These are phyloP conservation scores for Galerucella calmariensis DNA, from an alignment of 2,888 invertebrate species.

Conservation along the genomic window DNA sequence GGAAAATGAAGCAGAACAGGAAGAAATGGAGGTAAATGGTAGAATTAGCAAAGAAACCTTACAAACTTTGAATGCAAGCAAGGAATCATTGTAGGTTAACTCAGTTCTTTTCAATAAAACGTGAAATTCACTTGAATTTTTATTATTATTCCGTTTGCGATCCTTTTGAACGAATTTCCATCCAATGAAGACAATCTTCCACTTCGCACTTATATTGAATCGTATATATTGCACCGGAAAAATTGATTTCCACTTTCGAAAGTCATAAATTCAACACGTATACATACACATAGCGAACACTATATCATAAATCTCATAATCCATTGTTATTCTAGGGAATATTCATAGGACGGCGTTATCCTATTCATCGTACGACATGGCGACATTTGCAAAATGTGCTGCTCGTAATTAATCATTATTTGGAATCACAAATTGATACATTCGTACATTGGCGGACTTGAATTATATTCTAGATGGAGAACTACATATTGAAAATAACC, in stretches of 20 bases:
- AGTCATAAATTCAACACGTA: constrained; percentile 24
- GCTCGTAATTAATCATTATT: constrained; percentile 39
- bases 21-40: too few species aligned
- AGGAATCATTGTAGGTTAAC: too few species aligned
- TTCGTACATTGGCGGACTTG: constrained; percentile 15
- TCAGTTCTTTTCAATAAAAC: neutral
- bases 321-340: constrained; percentile 36
- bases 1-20: too few species aligned
- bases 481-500: too few species aligned
- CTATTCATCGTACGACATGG: constrained; percentile 24
- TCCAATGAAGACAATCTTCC: neutral
- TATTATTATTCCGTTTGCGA: neutral
- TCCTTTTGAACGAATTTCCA: neutral
- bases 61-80: too few species aligned
- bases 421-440: constrained; percentile 43
- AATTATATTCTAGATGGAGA: too few species aligned
- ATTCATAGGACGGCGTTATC: constrained; percentile 32
- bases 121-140: neutral
- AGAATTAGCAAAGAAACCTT: too few species aligned
- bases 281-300: constrained; percentile 16
- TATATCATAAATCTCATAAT: constrained; percentile 39
- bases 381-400: constrained; percentile 33
- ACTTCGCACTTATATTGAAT: constrained; percentile 4
- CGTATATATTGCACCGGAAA: constrained; percentile 7
- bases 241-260: constrained; percentile 24